phyloP scores from a whole-genome alignment of 2,113 vertebrate genomes.

The Cinclus mexicanus region DNA sequence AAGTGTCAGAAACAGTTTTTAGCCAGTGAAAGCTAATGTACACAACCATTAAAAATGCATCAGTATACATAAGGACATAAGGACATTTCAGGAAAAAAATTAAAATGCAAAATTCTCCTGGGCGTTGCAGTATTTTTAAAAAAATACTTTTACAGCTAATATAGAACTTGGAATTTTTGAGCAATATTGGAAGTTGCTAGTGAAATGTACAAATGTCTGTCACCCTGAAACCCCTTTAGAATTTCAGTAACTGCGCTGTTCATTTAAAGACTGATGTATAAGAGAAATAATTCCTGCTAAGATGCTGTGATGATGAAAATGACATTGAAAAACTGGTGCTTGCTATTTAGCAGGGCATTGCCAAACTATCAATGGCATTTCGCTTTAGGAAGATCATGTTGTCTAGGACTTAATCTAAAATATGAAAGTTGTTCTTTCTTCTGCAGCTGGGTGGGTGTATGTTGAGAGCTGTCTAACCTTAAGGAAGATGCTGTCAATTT shows the following conservation, averaged over 20 bases:
- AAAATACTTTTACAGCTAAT: not conserved
- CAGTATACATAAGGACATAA: not conserved
- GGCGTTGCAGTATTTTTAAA: not conserved
- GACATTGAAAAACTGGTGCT: not conserved
- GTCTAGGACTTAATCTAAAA: not conserved
- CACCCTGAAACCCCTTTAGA: not conserved
- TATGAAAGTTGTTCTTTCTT: not conserved
- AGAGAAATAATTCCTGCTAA: not conserved
- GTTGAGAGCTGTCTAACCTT: not conserved
- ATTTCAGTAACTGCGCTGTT: not conserved
- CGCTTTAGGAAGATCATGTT: not conserved
- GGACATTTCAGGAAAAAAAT: not conserved
- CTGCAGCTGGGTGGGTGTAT: not conserved
- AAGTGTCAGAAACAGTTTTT: not conserved
- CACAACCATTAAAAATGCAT: not conserved
- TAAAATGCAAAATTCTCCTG: not conserved
- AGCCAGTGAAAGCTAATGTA: not conserved
- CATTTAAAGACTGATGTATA: not conserved
- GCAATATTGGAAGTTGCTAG: not conserved
- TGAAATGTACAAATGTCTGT: not conserved
- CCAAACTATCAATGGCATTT: not conserved
- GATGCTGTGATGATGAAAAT: not conserved
- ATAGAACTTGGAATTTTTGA: not conserved
- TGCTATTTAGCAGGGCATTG: not conserved
- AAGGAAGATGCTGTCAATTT: not conserved